Base-by-base conservation (phyloP, 2,797 vertebrate species). In the Thripadectes ignobilis region DNA sequence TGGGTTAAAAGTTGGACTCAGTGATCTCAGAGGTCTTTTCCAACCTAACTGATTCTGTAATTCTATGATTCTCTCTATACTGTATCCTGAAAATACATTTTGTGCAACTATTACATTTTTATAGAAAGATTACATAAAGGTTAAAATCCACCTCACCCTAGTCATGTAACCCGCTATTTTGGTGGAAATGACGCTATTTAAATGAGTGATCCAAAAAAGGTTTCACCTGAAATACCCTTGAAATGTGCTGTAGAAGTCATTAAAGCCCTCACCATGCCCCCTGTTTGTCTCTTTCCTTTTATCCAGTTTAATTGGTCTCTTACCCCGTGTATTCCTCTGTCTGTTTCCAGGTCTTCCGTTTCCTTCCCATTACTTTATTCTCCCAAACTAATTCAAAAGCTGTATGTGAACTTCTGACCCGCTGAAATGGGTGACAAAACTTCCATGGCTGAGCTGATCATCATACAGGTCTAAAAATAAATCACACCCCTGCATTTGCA, bases 171-270 rank as follows among this genome's bases (percentile, higher is more conserved):
- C 69, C 65, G 46, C 61, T 69, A 74, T 92, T 88, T 84, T 88
- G 79, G 84, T 63, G 68, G 65, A 85, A 95, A 75, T 69, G 18
- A 94, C 12, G 46, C 46, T 73, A n/a, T 58, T 93, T 81, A 51
- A 68, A 69, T 51, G 68, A 77, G 48, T 45, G 41, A 85, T 27
- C 20, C 20, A 52, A 76, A 85, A 81, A 65, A 61, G 10, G 10
- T 62, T 88, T 90, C 32, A 66, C 85, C 84, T 90, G 39, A 87
- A 84, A 88, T 90, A 90, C 36, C 67, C 66, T 85, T n/a, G 24
- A 79, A 94, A 88, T 68, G 52, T 76, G 52, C 78, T 69, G 27
- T 24, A 52, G 49, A 86, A 89, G n/a, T 38, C 19, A 27, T 85
- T 49, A 83, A 88, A 91, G 48, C 63, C 32, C 77, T 96, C 87